phyloP scores from a whole-genome alignment of 2,888 invertebrate species.

The Andricus curvator region DNA sequence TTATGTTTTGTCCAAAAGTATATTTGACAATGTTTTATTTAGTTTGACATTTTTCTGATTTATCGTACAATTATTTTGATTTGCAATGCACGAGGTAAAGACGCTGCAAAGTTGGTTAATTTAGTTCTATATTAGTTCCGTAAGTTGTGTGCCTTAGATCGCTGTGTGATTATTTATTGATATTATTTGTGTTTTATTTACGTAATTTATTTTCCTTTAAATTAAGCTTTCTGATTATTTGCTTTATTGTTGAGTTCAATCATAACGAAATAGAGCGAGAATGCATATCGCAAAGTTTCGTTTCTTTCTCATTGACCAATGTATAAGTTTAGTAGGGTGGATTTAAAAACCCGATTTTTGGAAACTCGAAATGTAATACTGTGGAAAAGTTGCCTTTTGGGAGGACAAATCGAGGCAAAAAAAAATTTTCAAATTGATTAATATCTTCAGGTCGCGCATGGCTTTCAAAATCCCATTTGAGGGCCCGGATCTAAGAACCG shows the following conservation, averaged over 20 bases:
- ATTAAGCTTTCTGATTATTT: conserved; percentile 51
- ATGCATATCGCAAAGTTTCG: conserved; percentile 55
- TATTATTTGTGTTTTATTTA: conserved; percentile 52
- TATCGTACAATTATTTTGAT: conserved; percentile 30
- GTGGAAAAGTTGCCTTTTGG: too few relatives aligned
- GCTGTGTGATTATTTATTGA: conserved; percentile 55
- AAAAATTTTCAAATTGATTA: too few relatives aligned
- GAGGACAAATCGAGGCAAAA: too few relatives aligned
- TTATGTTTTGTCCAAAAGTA: neutral
- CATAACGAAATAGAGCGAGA: conserved; percentile 67
- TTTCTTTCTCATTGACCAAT: conserved; percentile 45
- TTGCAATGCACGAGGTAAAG: conserved; percentile 35
- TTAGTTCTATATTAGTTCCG: conserved; percentile 50
- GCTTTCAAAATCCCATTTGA: too few relatives aligned
- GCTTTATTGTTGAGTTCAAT: conserved; percentile 66
- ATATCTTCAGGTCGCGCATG: too few relatives aligned
- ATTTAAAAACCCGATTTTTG: too few relatives aligned
- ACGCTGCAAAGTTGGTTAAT: conserved; percentile 37
- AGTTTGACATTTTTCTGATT: conserved; percentile 28
- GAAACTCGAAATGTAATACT: too few relatives aligned
- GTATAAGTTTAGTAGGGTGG: conserved; percentile 13
- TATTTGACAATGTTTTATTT: neutral
- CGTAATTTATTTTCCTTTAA: conserved; percentile 51
- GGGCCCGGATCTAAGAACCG: too few relatives aligned
- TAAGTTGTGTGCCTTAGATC: conserved; percentile 58